These are phyloP conservation scores for Sminthurinus aureus DNA, from an alignment of 2,888 invertebrate genomes.

Conservation along the genomic window DNA sequence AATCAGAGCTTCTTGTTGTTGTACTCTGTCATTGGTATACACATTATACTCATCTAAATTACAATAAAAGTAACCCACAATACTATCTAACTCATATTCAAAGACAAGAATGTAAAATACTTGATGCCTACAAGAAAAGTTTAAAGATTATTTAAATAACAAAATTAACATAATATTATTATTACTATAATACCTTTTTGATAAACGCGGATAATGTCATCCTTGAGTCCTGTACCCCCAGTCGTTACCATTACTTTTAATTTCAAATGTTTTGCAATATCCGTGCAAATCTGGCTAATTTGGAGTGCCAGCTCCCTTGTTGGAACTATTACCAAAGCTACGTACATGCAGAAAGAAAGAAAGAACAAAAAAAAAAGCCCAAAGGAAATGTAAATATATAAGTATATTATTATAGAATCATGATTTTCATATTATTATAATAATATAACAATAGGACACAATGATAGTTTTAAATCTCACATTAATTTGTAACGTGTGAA, in stretches of 20 bases:
- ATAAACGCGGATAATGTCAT: constrained; percentile 99
- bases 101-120: too few relatives aligned
- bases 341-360: constrained; percentile 46
- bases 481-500: too few relatives aligned
- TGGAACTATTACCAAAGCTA: constrained; percentile 95
- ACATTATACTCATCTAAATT: too few relatives aligned
- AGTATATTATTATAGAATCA: not conserved
- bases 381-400: not conserved
- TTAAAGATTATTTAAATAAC: not conserved
- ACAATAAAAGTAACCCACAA: too few relatives aligned
- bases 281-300: constrained; percentile 99
- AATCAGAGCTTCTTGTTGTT: too few relatives aligned
- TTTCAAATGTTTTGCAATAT: constrained; percentile 96
- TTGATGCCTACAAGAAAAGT: not conserved
- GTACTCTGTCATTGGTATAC: too few relatives aligned
- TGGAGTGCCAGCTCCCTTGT: constrained; percentile 98
- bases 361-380: not conserved
- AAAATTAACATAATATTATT: not conserved
- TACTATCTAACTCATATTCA: too few relatives aligned
- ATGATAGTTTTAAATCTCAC: too few relatives aligned
- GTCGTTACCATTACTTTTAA: constrained; percentile 99
- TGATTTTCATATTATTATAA: too few relatives aligned
- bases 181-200: constrained; percentile 78
- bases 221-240: constrained; percentile 95
- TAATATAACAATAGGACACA: too few relatives aligned